Evolutionary conservation across 1,140 invertebrate species (phyloP).

Genomic region (Cepaea nemoralis): DNA sequence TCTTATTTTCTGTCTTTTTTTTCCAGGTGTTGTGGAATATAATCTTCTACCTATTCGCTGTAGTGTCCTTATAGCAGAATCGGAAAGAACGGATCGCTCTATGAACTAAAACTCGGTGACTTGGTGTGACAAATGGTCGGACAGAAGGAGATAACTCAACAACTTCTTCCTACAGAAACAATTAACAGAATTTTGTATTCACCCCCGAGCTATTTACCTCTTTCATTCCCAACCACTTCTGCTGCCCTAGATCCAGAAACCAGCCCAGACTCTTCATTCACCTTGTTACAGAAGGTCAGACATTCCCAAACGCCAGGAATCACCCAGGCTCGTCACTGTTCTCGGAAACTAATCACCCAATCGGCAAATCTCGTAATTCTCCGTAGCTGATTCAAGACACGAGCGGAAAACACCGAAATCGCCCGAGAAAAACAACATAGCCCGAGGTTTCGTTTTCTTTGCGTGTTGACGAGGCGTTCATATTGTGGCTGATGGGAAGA

Average conservation of each 20-base stretch:
- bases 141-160: no score
- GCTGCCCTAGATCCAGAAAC: neutral
- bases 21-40: no score
- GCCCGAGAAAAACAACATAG: conserved; percentile 1
- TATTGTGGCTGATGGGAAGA: neutral
- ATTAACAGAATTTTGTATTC: no score
- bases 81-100: no score
- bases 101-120: no score
- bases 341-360: neutral
- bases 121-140: no score
- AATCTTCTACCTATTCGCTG: no score
- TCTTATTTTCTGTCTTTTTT: no score
- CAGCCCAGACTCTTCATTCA: neutral
- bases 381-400: neutral
- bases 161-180: no score
- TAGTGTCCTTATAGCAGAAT: no score
- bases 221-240: no score
- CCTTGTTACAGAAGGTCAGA: neutral
- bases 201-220: no score
- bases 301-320: neutral
- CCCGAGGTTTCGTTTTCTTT: conserved; percentile 5
- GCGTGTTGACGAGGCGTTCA: neutral
- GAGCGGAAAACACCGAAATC: neutral
- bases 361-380: conserved; percentile 15
- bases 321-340: neutral